phyloP scores from a whole-genome alignment of 2,113 vertebrate genomes.

The Nothocercus julius region DNA sequence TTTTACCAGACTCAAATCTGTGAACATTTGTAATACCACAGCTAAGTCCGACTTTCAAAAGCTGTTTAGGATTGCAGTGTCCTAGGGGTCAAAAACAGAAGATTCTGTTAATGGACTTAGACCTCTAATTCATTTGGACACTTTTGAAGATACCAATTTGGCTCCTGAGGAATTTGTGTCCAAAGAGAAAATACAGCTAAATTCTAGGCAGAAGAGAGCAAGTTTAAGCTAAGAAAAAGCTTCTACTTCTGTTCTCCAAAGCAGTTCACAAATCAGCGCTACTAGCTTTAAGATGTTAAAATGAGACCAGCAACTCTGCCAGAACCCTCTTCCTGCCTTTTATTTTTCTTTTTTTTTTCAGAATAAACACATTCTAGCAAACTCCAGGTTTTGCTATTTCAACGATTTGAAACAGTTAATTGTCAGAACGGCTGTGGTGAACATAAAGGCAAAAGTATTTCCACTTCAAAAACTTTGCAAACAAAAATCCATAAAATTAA shows the following conservation, averaged over 20 bases:
- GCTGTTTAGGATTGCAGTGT: not conserved
- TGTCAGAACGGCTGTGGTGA: constrained; percentile 45
- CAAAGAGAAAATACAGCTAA: not conserved
- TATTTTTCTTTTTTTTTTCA: not conserved
- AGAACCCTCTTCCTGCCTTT: not conserved
- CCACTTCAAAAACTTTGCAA: constrained; percentile 49
- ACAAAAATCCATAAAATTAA: constrained; percentile 54
- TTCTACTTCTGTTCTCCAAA: not conserved
- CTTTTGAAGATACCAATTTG: not conserved
- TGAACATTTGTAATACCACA: not conserved
- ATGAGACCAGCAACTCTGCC: not conserved
- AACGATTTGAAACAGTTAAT: constrained; percentile 62
- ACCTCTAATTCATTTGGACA: not conserved
- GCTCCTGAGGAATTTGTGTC: not conserved
- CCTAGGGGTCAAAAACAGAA: not conserved
- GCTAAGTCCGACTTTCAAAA: not conserved
- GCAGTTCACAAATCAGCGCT: not conserved
- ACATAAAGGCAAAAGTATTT: constrained; percentile 39
- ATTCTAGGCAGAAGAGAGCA: not conserved
- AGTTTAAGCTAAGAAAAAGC: not conserved
- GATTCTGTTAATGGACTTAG: not conserved
- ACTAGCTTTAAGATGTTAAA: not conserved
- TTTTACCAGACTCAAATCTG: constrained; percentile 14
- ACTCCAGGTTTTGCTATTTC: not conserved
- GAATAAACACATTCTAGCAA: not conserved